Evolutionary conservation across 2,797 vertebrate genomes (phyloP).

Genomic region (Gambusia yucatana): DNA sequence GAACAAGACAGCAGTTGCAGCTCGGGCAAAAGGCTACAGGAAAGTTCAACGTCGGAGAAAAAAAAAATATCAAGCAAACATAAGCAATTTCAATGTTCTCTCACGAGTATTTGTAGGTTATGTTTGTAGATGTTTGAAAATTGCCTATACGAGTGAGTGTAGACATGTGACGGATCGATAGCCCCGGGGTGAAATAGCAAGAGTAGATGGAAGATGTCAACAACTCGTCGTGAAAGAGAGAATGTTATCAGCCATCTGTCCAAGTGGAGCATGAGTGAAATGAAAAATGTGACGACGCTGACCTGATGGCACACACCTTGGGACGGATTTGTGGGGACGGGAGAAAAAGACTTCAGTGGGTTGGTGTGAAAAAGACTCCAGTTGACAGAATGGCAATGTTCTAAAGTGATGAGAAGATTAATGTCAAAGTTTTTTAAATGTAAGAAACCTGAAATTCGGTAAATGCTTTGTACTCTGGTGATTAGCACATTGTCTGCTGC

Average conservation of each 20-base stretch:
- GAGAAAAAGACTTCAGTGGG: background rate
- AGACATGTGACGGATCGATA: too few relatives aligned
- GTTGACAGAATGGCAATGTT: background rate
- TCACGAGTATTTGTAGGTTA: background rate
- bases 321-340: background rate
- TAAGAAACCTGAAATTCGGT: too few relatives aligned
- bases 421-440: too few relatives aligned
- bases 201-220: background rate
- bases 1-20: too few relatives aligned
- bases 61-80: background rate
- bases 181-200: background rate
- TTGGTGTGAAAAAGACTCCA: background rate
- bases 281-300: background rate
- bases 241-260: background rate
- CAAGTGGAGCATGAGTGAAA: background rate
- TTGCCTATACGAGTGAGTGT: background rate
- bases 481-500: too few relatives aligned
- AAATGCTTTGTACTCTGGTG: too few relatives aligned
- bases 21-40: too few relatives aligned
- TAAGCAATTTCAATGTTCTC: background rate
- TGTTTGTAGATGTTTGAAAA: background rate
- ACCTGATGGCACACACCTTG: background rate
- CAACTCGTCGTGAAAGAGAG: background rate
- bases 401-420: too few relatives aligned
- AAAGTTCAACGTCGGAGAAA: too few relatives aligned